A percentile compares a stretch with the other conserved stretches of the same genome.
These are phyloP conservation scores for Oncorhynchus nerka DNA, from an alignment of 2,113 vertebrate species.

Conservation along the genomic window DNA sequence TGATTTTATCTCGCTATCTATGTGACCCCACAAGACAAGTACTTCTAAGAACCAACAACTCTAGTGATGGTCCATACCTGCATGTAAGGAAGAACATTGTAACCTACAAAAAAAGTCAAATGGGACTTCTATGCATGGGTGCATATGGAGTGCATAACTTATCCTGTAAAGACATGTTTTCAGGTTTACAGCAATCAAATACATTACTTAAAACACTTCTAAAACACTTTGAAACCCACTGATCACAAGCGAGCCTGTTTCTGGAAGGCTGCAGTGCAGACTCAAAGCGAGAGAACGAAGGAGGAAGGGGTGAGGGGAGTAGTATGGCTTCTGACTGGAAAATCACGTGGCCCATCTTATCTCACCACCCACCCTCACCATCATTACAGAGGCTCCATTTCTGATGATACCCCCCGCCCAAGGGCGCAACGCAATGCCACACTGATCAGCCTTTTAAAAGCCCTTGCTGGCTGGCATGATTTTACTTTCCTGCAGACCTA, in stretches of 20 bases:
- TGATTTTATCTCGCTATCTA: too few species aligned
- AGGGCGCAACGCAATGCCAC: constrained; percentile 43
- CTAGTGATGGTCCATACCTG: background rate
- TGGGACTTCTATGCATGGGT: background rate
- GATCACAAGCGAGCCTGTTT: constrained; percentile 48
- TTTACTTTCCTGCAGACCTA: constrained; percentile 61
- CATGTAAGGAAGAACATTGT: background rate
- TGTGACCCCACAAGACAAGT: background rate
- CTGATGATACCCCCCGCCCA: constrained; percentile 38
- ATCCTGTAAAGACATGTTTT: constrained; percentile 18
- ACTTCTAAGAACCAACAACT: background rate
- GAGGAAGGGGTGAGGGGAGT: constrained; percentile 18
- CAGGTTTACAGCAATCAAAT: constrained; percentile 22
- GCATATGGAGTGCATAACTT: constrained; percentile 6
- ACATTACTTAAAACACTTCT: constrained; percentile 15
- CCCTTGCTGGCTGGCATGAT: constrained; percentile 44
- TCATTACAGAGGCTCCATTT: constrained; percentile 42
- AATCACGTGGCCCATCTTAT: constrained; percentile 45
- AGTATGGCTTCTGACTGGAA: constrained; percentile 34
- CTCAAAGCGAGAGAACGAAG: constrained; percentile 17
- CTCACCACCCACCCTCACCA: constrained; percentile 41
- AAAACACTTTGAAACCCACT: constrained; percentile 54
- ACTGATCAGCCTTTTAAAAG: constrained; percentile 48
- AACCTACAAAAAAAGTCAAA: background rate
- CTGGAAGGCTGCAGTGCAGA: constrained; percentile 35